Evolutionary conservation across 2,113 vertebrate species (phyloP), one percentile per base, ranked within the genome.

Genomic region (Orthonyx spaldingii): DNA sequence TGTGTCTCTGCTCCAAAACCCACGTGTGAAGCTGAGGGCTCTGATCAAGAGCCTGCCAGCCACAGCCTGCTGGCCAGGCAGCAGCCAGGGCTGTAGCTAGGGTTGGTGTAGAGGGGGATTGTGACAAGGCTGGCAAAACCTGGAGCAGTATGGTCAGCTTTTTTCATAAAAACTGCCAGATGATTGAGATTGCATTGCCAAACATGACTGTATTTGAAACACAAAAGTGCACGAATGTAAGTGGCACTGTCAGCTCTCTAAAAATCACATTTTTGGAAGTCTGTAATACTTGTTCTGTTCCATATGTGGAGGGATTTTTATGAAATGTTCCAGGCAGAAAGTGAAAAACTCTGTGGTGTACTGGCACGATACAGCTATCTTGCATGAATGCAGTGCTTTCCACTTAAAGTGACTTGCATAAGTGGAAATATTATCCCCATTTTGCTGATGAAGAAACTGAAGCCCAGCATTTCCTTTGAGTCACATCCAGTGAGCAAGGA

Each of bases 301-400:
- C 92, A 94, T 97, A 96, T 97, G 94, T 85, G 80, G 90, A 95
- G 42, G 52, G 82, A 89, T 94, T 97, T 93, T 91, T 96, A 81
- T 91, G 84, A 95, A 96, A 79, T 79, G 93, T 87, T 97, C 95
- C 81, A 97, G 79, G 80, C 84, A 90, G 79, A 86, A 91, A 94
- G 93, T 90, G 70, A 94, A 96, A 95, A 96, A 84, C 69, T 89
- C 55, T 39, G 83, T 6, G 12, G 89, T 80, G 46, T 92, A 65
- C 87, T 97, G 92, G 90, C 87, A 95, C 37, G 22, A 64, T 87
- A 63, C 87, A 91, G 22, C 76, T 87, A 76, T 89, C 81, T 92
- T 82, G 70, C 46, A 59, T 91, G 93, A 95, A 94, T 81, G 68
- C 87, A 90, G 32, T 59, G 65, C 87, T 87, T 95, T 94, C 78